Conservation (phyloP, 2,113 vertebrate genomes). For the Paratilapia polleni region DNA sequence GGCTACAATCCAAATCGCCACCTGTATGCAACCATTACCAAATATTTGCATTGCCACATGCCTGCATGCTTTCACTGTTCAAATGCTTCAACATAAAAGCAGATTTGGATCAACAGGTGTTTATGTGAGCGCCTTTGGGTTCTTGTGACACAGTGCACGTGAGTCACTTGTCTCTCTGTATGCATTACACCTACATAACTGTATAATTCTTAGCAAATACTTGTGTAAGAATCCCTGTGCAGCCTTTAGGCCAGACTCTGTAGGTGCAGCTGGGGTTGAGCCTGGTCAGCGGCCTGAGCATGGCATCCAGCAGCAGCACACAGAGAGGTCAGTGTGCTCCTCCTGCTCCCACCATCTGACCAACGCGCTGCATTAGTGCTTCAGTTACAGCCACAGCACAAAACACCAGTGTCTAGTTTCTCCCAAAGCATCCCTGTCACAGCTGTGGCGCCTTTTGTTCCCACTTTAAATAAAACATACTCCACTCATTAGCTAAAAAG, state of each 20-base stretch:
- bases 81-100: neutral
- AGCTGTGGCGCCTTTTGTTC: slow-evolving; percentile 61
- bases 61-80: neutral
- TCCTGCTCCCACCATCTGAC: slow-evolving; percentile 56
- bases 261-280: slow-evolving; percentile 10
- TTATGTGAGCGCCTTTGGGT: neutral
- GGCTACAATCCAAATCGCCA: neutral
- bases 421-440: slow-evolving; percentile 43
- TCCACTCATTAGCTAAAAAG: slow-evolving; percentile 67
- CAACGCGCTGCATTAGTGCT: slow-evolving; percentile 60
- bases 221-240: neutral
- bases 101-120: slow-evolving; percentile 1
- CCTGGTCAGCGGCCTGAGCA: neutral
- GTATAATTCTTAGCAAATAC: neutral
- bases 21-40: neutral
- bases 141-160: neutral
- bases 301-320: slow-evolving; percentile 24
- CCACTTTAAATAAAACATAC: slow-evolving; percentile 80
- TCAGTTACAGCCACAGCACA: slow-evolving; percentile 76
- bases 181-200: neutral
- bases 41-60: slow-evolving; percentile 3
- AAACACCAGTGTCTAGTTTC: slow-evolving; percentile 80
- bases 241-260: slow-evolving; percentile 15
- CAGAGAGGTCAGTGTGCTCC: slow-evolving; percentile 65
- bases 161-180: neutral